Percentiles rank a stretch among this genome's conserved stretches.
These are phyloP conservation scores for Drosophila sproati DNA, from an alignment of 1,140 invertebrate genomes.

Conservation along the genomic window DNA sequence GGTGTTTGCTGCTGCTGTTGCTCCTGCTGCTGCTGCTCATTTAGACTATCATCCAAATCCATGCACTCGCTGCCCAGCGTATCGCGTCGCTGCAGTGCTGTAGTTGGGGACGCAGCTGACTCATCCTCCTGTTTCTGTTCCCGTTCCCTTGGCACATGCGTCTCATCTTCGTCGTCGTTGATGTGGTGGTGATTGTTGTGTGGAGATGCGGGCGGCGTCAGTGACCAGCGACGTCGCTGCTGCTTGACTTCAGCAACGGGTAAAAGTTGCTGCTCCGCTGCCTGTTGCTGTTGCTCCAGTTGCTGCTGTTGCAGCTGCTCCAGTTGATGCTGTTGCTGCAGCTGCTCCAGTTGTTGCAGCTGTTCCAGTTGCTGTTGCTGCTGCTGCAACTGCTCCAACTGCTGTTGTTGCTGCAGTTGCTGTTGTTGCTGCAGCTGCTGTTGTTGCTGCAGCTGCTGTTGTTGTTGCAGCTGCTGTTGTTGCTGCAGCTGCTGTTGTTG, in stretches of 20 bases:
- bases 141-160: conserved; percentile 27
- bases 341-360: conserved; percentile 13
- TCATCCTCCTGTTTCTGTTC: background rate
- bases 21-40: conserved; percentile 23
- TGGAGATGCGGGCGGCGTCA: conserved; percentile 75
- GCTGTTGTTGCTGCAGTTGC: background rate
- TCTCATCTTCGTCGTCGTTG: conserved; percentile 23
- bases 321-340: conserved; percentile 1
- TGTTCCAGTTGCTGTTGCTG: conserved; percentile 26
- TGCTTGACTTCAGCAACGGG: conserved; percentile 14
- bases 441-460: conserved; percentile 8
- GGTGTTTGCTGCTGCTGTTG: background rate
- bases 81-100: conserved; percentile 47
- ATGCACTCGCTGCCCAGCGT: conserved; percentile 71
- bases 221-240: conserved; percentile 68
- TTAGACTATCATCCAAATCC: conserved; percentile 65
- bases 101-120: background rate
- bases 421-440: conserved; percentile 9
- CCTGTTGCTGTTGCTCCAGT: conserved; percentile 14
- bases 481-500: conserved; percentile 6
- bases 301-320: conserved; percentile 6
- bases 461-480: conserved; percentile 31
- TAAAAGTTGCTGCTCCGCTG: conserved; percentile 12
- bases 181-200: conserved; percentile 62
- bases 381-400: conserved; percentile 12